phyloP scores from a whole-genome alignment of 1,140 invertebrate species.

The Tetramorium simillimum region DNA sequence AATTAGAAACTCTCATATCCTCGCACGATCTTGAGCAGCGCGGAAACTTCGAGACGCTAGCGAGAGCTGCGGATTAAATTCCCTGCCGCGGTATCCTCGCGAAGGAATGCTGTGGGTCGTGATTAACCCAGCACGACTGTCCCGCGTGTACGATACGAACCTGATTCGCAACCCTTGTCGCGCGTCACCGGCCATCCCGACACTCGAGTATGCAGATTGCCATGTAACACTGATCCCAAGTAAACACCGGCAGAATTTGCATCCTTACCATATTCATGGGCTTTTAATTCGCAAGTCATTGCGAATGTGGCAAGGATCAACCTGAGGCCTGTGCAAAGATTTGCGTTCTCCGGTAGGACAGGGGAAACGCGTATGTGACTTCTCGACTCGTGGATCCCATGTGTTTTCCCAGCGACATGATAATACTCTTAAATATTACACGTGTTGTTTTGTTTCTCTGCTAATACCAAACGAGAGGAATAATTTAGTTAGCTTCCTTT shows the following conservation, averaged over 20 bases:
- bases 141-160: not conserved
- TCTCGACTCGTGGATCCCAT: not conserved
- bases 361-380: not conserved
- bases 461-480: not conserved
- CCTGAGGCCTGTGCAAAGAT: slow-evolving; percentile 60
- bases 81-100: not conserved
- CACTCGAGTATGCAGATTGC: slow-evolving; percentile 75
- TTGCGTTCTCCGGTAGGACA: not conserved
- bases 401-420: not conserved
- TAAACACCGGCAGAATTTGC: slow-evolving; percentile 77
- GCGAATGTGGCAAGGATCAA: slow-evolving; percentile 50
- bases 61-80: slow-evolving; percentile 50
- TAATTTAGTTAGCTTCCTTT: not conserved
- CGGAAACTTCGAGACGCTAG: slow-evolving; percentile 23
- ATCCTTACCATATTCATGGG: slow-evolving; percentile 81
- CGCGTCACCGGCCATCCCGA: slow-evolving; percentile 22
- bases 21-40: not conserved
- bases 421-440: not conserved
- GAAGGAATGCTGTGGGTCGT: slow-evolving; percentile 62
- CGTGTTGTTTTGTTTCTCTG: not conserved
- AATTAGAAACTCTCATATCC: not conserved
- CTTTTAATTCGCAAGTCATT: slow-evolving; percentile 74
- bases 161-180: slow-evolving; percentile 20
- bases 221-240: slow-evolving; percentile 73
- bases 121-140: slow-evolving; percentile 64